Evolutionary conservation across 2,113 vertebrate species (phyloP).

Genomic region (Ardeotis arabs): DNA sequence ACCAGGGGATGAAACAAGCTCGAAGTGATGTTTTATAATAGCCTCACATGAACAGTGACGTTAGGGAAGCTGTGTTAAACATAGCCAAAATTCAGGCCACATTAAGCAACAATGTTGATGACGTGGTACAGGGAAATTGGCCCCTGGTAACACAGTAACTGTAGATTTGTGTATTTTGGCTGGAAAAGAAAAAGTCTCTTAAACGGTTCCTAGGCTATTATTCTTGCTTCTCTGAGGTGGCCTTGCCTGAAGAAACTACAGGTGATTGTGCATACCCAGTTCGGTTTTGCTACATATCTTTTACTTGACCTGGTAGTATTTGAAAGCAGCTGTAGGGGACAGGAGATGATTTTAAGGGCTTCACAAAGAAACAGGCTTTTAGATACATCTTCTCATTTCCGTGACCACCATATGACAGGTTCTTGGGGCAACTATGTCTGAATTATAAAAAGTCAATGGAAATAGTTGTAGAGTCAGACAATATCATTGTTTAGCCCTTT

Average conservation of each 20-base stretch:
- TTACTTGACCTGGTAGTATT: not conserved
- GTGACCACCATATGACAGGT: not conserved
- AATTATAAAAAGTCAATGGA: not conserved
- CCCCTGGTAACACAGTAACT: not conserved
- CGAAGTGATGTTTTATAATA: not conserved
- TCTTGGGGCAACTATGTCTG: not conserved
- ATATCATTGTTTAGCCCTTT: not conserved
- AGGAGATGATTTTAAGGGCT: not conserved
- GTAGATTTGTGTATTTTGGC: not conserved
- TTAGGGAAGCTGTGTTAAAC: not conserved
- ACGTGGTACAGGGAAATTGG: not conserved
- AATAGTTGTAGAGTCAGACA: not conserved
- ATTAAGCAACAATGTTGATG: not conserved
- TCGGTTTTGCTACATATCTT: not conserved
- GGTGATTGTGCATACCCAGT: not conserved
- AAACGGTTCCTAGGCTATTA: not conserved
- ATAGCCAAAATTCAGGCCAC: not conserved
- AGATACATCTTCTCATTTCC: not conserved
- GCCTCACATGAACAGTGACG: not conserved
- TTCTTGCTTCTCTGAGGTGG: not conserved
- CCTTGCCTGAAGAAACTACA: not conserved
- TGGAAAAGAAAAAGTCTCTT: not conserved
- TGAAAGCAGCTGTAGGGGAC: not conserved
- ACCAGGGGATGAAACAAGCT: not conserved
- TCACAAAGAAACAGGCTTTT: not conserved